Evolutionary conservation across 2,113 vertebrate genomes (phyloP).

Genomic region (Romanogobio albipinnatus): DNA sequence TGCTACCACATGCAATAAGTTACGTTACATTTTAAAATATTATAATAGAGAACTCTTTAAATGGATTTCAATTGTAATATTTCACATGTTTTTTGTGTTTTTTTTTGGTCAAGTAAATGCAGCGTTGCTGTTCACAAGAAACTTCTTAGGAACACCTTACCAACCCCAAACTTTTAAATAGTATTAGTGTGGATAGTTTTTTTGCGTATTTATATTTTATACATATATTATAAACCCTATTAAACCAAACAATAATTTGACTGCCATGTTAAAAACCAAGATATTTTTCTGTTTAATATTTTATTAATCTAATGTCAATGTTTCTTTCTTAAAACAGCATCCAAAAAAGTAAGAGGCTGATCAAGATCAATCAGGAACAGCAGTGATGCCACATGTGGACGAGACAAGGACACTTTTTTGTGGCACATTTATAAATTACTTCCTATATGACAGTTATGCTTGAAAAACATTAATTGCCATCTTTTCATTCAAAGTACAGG

Average conservation of each 20-base stretch:
- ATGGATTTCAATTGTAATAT: too few relatives aligned
- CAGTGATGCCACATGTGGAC: neutral
- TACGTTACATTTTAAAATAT: neutral
- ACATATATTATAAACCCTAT: neutral
- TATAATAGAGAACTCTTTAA: neutral
- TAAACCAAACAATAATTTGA: neutral
- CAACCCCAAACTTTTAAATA: neutral
- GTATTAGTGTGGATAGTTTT: too few relatives aligned
- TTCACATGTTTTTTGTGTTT: neutral
- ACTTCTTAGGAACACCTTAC: neutral
- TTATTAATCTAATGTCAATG: neutral
- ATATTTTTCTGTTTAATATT: neutral
- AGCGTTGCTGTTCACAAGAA: neutral
- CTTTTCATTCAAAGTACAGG: neutral
- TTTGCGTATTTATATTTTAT: too few relatives aligned
- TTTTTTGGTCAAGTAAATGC: neutral
- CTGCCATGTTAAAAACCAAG: neutral
- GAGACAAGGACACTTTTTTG: neutral
- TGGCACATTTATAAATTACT: neutral
- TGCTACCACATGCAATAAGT: neutral
- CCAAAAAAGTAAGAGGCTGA: constrained; percentile 63
- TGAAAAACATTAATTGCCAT: neutral
- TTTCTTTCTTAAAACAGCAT: constrained; percentile 67
- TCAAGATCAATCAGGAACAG: constrained; percentile 4
- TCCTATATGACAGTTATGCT: neutral